A percentile compares a stretch with the other conserved stretches of the same genome.
Conservation (phyloP, 1,140 invertebrate genomes). For the Bilobella aurantiaca region DNA sequence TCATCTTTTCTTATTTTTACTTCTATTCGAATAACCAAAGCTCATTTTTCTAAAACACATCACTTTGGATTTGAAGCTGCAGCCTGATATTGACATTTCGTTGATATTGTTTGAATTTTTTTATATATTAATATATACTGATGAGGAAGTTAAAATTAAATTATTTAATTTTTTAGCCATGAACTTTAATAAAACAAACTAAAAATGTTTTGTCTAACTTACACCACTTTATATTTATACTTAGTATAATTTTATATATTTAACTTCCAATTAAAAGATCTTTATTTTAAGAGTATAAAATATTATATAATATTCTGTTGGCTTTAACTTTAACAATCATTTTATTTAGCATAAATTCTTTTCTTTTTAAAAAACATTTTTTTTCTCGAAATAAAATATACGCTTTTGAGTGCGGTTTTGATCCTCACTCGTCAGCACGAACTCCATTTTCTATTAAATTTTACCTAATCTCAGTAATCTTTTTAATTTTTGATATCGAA, state of each 20-base stretch:
- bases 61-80: constrained; percentile 59
- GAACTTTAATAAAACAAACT: too few relatives aligned
- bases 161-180: too few relatives aligned
- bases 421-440: constrained; percentile 22
- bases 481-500: constrained; percentile 57
- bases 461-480: constrained; percentile 52
- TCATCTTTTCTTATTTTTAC: constrained; percentile 50
- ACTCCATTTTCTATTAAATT: constrained; percentile 48
- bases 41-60: constrained; percentile 50
- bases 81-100: constrained; percentile 63
- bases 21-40: constrained; percentile 44
- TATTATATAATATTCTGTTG: constrained; percentile 40
- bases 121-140: constrained; percentile 56
- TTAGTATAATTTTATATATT: constrained; percentile 56
- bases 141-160: constrained; percentile 46
- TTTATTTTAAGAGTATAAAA: constrained; percentile 44
- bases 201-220: too few relatives aligned
- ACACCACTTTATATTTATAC: constrained; percentile 36
- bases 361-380: constrained; percentile 45
- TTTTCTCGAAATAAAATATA: constrained; percentile 25
- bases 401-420: constrained; percentile 37
- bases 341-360: constrained; percentile 43
- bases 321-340: constrained; percentile 41
- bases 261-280: constrained; percentile 57
- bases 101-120: constrained; percentile 62